These are phyloP conservation scores for Neoitamus cyanurus DNA, from an alignment of 2,888 invertebrate genomes.

Conservation along the genomic window DNA sequence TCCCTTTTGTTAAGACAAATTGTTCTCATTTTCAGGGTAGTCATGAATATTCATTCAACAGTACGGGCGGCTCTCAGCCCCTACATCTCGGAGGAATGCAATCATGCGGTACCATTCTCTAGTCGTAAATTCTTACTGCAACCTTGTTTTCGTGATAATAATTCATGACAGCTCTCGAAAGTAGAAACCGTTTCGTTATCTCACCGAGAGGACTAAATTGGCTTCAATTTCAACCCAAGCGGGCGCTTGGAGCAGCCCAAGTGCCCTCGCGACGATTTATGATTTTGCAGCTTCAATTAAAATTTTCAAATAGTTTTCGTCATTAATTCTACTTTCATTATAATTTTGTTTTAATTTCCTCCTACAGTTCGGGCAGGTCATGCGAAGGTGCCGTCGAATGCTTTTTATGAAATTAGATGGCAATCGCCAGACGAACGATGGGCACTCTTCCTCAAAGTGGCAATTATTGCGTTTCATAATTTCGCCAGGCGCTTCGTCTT, in stretches of 20 bases:
- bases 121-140: conserved; percentile 35
- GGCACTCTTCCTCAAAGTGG: background rate
- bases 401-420: conserved; percentile 11
- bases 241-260: background rate
- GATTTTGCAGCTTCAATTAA: conserved; percentile 34
- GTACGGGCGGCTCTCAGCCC: background rate
- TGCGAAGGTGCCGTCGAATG: background rate
- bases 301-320: conserved; percentile 41
- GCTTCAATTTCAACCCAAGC: background rate
- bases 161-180: conserved; percentile 39
- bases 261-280: conserved; percentile 33
- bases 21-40: conserved; percentile 5
- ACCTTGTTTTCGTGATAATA: conserved; percentile 41
- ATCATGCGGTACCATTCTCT: conserved; percentile 36
- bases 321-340: conserved; percentile 44
- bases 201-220: background rate
- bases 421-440: background rate
- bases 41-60: conserved; percentile 41
- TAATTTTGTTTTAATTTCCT: conserved; percentile 42
- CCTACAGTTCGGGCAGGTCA: background rate
- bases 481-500: background rate
- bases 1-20: conserved; percentile 2
- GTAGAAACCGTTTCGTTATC: conserved; percentile 31
- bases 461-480: conserved; percentile 40
- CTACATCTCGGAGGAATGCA: conserved; percentile 30